A percentile compares a stretch with the other conserved stretches of the same genome.
These are phyloP conservation scores for Rhingia rostrata DNA, from an alignment of 2,888 invertebrate species.

Conservation along the genomic window DNA sequence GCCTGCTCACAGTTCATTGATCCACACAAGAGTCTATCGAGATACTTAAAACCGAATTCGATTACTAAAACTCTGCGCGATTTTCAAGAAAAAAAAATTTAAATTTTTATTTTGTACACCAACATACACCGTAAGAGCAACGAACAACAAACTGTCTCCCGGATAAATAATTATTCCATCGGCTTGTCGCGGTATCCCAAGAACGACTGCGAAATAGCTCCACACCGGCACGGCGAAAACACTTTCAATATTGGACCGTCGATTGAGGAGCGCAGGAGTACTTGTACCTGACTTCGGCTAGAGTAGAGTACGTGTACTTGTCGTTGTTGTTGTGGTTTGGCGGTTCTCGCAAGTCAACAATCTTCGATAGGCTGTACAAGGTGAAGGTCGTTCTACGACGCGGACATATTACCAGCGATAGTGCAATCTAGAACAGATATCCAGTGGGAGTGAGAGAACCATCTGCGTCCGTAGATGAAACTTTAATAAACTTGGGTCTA, in stretches of 20 bases:
- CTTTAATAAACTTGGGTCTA: conserved; percentile 60
- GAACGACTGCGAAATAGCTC: conserved; percentile 55
- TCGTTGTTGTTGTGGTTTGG: conserved; percentile 23
- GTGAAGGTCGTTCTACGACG: conserved; percentile 73
- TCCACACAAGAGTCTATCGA: conserved; percentile 30
- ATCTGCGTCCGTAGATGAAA: conserved; percentile 66
- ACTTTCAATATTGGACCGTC: conserved; percentile 59
- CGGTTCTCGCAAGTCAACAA: conserved; percentile 49
- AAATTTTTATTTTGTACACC: conserved; percentile 44
- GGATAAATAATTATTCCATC: conserved; percentile 57
- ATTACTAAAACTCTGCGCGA: conserved; percentile 49
- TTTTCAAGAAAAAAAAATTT: conserved; percentile 31
- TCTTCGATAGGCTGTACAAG: conserved; percentile 53
- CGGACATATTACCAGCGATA: conserved; percentile 43
- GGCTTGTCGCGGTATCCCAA: conserved; percentile 50
- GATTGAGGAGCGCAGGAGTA: conserved; percentile 17
- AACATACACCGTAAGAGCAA: conserved; percentile 49
- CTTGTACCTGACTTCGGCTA: conserved; percentile 32
- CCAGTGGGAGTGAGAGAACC: conserved; percentile 43
- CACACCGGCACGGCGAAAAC: conserved; percentile 34
- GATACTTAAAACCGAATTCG: conserved; percentile 25
- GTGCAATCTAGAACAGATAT: conserved; percentile 19
- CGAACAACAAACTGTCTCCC: conserved; percentile 42
- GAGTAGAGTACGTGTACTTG: conserved; percentile 10
- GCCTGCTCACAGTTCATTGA: conserved; percentile 58